phyloP scores from a whole-genome alignment of 2,113 vertebrate genomes.

The Alethe castanea region DNA sequence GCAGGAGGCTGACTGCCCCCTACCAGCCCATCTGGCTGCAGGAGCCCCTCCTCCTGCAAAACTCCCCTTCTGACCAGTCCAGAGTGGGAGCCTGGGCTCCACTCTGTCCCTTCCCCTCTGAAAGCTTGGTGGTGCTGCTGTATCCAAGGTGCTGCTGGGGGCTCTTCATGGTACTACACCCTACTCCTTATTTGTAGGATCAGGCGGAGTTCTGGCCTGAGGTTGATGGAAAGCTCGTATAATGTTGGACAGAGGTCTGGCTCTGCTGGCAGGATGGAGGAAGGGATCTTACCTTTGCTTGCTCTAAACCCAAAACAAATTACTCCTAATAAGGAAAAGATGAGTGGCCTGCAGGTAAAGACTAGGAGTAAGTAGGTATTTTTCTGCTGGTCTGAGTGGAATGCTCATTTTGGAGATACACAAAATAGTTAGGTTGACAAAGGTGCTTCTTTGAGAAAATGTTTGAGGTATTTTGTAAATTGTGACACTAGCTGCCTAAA shows the following conservation, averaged over 20 bases:
- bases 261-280: neutral
- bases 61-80: neutral
- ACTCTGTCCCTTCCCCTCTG: neutral
- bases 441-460: neutral
- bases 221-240: accelerated
- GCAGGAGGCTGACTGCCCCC: neutral
- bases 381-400: neutral
- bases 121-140: neutral
- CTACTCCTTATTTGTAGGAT: neutral
- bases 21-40: accelerated
- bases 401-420: neutral
- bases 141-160: neutral
- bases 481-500: slow-evolving; percentile 38
- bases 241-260: neutral
- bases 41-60: neutral
- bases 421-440: neutral
- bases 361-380: neutral
- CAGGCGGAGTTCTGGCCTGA: neutral
- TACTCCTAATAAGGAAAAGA: neutral
- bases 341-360: neutral
- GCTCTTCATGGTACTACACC: neutral
- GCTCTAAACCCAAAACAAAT: neutral
- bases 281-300: neutral
- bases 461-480: neutral
- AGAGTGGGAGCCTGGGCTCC: neutral